Evolutionary conservation across 2,113 vertebrate species (phyloP).

Genomic region (Cygnus atratus): DNA sequence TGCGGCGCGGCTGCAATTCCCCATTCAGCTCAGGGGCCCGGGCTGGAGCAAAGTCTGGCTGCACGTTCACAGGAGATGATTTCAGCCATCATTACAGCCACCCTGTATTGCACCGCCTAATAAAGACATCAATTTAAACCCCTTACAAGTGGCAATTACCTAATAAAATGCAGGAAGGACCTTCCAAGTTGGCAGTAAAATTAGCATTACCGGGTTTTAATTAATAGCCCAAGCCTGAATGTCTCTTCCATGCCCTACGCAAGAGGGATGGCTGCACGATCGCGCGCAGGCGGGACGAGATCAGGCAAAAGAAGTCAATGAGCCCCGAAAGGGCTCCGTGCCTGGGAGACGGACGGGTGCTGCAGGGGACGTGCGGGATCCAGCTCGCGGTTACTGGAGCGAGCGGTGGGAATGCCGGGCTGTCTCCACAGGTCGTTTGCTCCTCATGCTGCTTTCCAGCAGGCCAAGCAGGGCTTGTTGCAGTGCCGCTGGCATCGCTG

Average conservation of each 20-base stretch:
- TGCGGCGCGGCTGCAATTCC: background rate
- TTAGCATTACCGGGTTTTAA: slow-evolving; percentile 57
- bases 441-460: rapidly evolving
- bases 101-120: slow-evolving; percentile 13
- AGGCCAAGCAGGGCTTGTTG: background rate
- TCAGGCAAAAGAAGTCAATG: background rate
- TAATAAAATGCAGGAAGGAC: slow-evolving; percentile 70
- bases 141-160: slow-evolving; percentile 65
- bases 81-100: slow-evolving; percentile 44
- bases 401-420: rapidly evolving
- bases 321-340: background rate
- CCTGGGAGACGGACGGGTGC: background rate
- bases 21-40: background rate
- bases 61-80: slow-evolving; percentile 7
- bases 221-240: slow-evolving; percentile 58
- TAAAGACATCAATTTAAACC: slow-evolving; percentile 65
- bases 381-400: background rate
- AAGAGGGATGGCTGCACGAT: background rate
- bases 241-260: background rate
- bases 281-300: background rate
- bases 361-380: background rate
- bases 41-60: background rate
- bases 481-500: rapidly evolving
- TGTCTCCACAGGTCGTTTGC: rapidly evolving
- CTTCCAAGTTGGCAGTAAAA: slow-evolving; percentile 67